Evolutionary conservation across 2,888 invertebrate genomes (phyloP).

Genomic region (Fragum whitleyi): DNA sequence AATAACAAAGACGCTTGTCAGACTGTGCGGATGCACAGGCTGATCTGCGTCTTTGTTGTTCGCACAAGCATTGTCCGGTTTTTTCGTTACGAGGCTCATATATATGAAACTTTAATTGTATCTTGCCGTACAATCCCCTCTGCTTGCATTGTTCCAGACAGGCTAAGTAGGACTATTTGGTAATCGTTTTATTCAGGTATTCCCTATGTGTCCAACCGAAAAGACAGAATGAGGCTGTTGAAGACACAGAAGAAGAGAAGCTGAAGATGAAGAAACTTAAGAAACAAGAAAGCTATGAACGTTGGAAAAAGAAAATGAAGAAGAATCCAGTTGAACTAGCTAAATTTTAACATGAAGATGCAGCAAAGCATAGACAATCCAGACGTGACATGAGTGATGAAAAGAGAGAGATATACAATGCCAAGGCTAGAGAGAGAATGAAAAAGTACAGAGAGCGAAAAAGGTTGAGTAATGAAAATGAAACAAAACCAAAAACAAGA

Average conservation of each 20-base stretch:
- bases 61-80: neutral
- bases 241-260: conserved; percentile 19
- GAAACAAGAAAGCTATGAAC: conserved; percentile 3
- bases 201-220: conserved; percentile 8
- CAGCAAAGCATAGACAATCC: conserved; percentile 20
- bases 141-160: neutral
- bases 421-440: conserved; percentile 31
- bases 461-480: conserved; percentile 17
- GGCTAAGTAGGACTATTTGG: neutral
- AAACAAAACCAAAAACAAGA: conserved; percentile 31
- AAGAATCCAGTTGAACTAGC: neutral
- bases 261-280: conserved; percentile 11
- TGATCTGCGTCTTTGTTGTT: conserved; percentile 1
- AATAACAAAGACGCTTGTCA: neutral
- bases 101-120: too few relatives aligned
- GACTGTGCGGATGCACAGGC: neutral
- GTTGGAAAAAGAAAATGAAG: too few relatives aligned
- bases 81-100: neutral
- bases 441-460: conserved; percentile 28
- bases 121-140: neutral
- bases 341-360: conserved; percentile 20
- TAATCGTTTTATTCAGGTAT: conserved; percentile 22
- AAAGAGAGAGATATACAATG: conserved; percentile 27
- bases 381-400: conserved; percentile 26
- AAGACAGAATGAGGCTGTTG: conserved; percentile 10